phyloP scores from a whole-genome alignment of 2,888 invertebrate genomes.

The Carcina quercana region DNA sequence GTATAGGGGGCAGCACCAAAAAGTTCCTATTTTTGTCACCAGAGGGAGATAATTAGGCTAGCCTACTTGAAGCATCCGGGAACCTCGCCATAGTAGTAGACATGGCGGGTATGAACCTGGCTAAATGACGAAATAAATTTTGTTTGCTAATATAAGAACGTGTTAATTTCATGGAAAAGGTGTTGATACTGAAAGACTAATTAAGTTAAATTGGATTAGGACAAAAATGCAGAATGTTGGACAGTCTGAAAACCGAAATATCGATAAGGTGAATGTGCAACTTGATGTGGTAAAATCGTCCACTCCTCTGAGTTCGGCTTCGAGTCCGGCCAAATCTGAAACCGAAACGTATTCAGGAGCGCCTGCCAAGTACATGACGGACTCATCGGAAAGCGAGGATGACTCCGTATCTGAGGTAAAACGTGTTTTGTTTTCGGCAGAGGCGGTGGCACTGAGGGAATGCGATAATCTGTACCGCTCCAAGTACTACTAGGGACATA shows the following conservation, averaged over 20 bases:
- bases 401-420: conserved; percentile 97
- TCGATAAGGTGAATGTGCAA: conserved; percentile 85
- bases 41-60: conserved; percentile 71
- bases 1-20: conserved; percentile 53
- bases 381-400: conserved; percentile 96
- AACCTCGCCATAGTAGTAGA: conserved; percentile 85
- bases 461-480: conserved; percentile 74
- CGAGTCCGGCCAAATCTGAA: conserved; percentile 88
- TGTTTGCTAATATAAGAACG: conserved; percentile 73
- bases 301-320: conserved; percentile 89
- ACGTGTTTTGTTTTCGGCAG: conserved; percentile 72
- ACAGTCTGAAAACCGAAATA: conserved; percentile 89
- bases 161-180: conserved; percentile 70
- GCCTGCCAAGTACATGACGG: conserved; percentile 92
- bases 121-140: conserved; percentile 78
- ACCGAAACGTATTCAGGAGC: conserved; percentile 90
- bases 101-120: conserved; percentile 85
- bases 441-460: conserved; percentile 71
- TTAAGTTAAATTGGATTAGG: conserved; percentile 76
- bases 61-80: conserved; percentile 78
- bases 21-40: conserved; percentile 45
- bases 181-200: conserved; percentile 72
- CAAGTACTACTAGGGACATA: conserved; percentile 81
- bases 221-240: conserved; percentile 95
- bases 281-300: conserved; percentile 82